Percentiles rank a stretch among this genome's conserved stretches.
These are phyloP conservation scores for Montipora capitata DNA, from an alignment of 92 coral and sea anemone genomes.

Conservation along the genomic window DNA sequence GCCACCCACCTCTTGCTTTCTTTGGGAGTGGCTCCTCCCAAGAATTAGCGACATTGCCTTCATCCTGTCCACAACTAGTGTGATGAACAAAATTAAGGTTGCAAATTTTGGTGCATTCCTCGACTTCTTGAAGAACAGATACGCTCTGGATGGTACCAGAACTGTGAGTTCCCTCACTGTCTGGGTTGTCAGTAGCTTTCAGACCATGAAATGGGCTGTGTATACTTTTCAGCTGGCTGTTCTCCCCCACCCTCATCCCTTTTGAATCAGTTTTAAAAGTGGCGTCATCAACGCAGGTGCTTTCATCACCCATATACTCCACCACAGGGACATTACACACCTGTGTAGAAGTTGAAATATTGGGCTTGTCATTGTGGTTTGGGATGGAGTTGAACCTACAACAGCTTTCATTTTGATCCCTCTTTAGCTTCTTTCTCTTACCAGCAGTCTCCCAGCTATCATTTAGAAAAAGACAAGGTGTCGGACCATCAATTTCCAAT, in stretches of 20 bases:
- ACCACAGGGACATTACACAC: too few species aligned
- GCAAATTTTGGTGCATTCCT: background rate
- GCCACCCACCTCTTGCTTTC: background rate
- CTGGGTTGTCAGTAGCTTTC: background rate
- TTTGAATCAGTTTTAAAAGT: background rate
- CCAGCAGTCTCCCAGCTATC: slow-evolving; percentile 32
- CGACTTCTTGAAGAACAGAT: slow-evolving; percentile 66
- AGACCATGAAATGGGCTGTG: background rate
- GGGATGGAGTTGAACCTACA: background rate
- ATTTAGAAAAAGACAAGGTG: slow-evolving; percentile 74
- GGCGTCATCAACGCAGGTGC: background rate
- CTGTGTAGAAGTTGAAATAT: background rate
- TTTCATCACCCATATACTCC: background rate
- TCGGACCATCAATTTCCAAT: slow-evolving; percentile 25
- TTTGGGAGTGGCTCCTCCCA: slow-evolving; percentile 40
- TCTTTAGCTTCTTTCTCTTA: background rate
- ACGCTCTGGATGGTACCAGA: slow-evolving; percentile 62
- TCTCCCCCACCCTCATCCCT: background rate
- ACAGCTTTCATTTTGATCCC: background rate
- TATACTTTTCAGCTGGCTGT: background rate
- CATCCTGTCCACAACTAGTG: background rate
- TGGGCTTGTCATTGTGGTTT: background rate
- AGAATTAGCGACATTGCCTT: background rate
- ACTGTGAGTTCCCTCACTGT: slow-evolving; percentile 32
- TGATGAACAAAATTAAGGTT: background rate